phyloP scores from a whole-genome alignment of 2,797 vertebrate species.

The Nasua narica region DNA sequence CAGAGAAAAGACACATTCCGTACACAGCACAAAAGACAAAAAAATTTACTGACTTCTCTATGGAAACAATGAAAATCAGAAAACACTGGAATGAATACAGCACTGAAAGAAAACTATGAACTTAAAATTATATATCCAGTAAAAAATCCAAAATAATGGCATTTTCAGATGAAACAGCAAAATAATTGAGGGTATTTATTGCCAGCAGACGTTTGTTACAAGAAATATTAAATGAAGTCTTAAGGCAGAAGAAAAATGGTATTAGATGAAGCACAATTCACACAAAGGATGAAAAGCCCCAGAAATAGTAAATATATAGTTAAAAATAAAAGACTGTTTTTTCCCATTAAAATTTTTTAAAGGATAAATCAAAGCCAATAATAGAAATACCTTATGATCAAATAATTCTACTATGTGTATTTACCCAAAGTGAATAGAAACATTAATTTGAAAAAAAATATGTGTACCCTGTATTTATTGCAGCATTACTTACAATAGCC shows the following conservation, averaged over 20 bases:
- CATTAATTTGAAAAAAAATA: not conserved
- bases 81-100: not conserved
- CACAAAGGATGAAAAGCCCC: not conserved
- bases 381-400: not conserved
- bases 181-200: not conserved
- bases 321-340: not conserved
- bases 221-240: not conserved
- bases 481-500: not conserved
- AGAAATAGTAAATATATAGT: not conserved
- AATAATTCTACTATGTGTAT: not conserved
- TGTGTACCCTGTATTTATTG: not conserved
- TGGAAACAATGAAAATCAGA: not conserved
- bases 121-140: not conserved
- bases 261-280: not conserved
- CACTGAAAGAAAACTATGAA: not conserved
- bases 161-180: not conserved
- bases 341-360: not conserved
- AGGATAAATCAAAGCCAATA: not conserved
- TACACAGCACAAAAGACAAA: not conserved
- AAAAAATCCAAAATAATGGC: not conserved
- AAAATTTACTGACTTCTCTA: not conserved
- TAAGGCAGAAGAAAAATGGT: not conserved
- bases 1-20: not conserved
- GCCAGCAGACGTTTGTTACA: not conserved
- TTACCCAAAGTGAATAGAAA: not conserved